Base-by-base conservation (phyloP, 2,888 invertebrate genomes). In the Teinopalpus imperialis region DNA sequence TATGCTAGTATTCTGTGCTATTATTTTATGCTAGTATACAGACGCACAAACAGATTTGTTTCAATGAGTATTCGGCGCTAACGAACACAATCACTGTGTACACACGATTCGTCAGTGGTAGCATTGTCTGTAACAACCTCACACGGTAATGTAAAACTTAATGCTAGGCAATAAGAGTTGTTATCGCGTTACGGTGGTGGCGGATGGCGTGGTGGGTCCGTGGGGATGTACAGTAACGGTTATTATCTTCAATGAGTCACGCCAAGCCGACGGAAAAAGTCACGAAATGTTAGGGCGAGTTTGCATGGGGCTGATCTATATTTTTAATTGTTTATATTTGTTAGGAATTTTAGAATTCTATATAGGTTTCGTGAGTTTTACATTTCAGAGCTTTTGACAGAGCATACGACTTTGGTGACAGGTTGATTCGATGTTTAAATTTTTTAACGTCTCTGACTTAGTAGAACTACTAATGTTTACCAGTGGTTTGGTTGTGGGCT, bases 21-120 rank as follows among this genome's bases (percentile, higher is more conserved):
- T n/a, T n/a, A n/a, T n/a, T n/a, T n/a, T n/a, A 88, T 51, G 89
- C 89, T 8, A 88, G 89, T 89, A 61, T 7, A 26, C 20, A 34
- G 9, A 12, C 2, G 7, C 6, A 23, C 12, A 37, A 29, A 27
- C 27, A 34, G 20, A 42, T 42, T 34, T 26, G 12, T 26, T 26
- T 26, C 18, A 13, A 13, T 2, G 8, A 9, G 6, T 24, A 3
- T 10, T 23, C 16, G 26, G 10, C 32, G 24, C 23, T 36, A 27
- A 26, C 31, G 13, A 20, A 23, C n/a, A 20, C 9, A 45, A 45
- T 45, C 39, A 45, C 13, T 21, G 43, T 21, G 31, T 34, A 45
- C 31, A 21, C 18, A 32, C 13, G 4, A 21, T 7, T 6, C 26
- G 24, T 14, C 23, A 44, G 13, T 3, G 7, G 12, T 23, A 13